Evolutionary conservation across 1,140 invertebrate genomes (phyloP), one percentile per base, ranked within the genome.

Genomic region (Ostrea edulis): DNA sequence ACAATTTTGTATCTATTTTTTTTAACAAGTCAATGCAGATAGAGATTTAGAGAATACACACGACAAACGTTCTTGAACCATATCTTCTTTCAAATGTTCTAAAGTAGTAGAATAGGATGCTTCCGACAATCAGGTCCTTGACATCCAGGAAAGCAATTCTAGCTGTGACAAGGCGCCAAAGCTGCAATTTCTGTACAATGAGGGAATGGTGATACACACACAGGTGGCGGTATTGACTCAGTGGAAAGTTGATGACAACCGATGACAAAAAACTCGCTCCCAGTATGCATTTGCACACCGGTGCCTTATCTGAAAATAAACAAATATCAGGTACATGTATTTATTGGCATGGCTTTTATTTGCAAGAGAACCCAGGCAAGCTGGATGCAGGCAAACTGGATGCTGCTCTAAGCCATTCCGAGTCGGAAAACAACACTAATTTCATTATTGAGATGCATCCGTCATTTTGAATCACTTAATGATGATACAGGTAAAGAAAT

Each of bases 71-170:
- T 85, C 94, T 93, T 29, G 96, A 96, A 9, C 96, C 96, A 94
- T 95, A 96, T 86, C 96, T 91, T 88, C 96, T 92, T 93, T 96
- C 96, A 94, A 96, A 96, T 84, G 96, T 95, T 90, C 96, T 94
- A 91, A 96, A 96, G 90, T 96, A 96, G 92, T 96, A 96, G 85
- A 96, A 95, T 14, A 96, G 93, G 62, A 96, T 92, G 35, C 94
- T 94, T 53, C 95, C 95, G 91, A 95, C 95, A 20, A 96, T 91
- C 65, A 96, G 87, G 91, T 96, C 96, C 91, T 96, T 96, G 3
- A 95, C 94, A 88, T 96, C 95, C 25, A 96, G 91, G 91, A 96
- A 96, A 9, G 95, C 95, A 52, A 95, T 83, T 85, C 95, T 95
- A 65, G 95, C 94, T 71, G 95, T 93, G 35, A 96, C 90, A 71